Evolutionary conservation across 2,888 invertebrate species (phyloP), one percentile per base, ranked within the genome.

Genomic region (Chalcis sispes): DNA sequence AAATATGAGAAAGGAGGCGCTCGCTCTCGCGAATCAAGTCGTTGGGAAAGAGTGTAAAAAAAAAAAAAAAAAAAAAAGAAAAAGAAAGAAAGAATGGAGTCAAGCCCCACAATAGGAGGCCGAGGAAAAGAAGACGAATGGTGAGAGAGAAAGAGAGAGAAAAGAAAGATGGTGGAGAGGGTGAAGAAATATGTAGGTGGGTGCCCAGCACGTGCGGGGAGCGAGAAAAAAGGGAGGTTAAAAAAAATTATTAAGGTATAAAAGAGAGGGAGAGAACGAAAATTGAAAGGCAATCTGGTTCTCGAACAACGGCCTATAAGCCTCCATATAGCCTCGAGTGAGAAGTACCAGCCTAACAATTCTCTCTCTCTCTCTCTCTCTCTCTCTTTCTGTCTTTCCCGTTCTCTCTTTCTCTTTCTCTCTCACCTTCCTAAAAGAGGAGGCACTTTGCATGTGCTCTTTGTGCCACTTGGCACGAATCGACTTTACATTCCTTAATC

Each of bases 391-490:
- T 23, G 7, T 18, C n/a, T 3, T 13, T 8, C 25, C 8, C 13
- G 25, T 25, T 8, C 27, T 15, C 29, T 27, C 32, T 27, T n/a
- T 20, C 15, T 27, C 56, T n/a, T n/a, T 56, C n/a, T n/a, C n/a
- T n/a, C n/a, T n/a, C n/a, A n/a, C n/a, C n/a, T n/a, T n/a, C 4
- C 2, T 2, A 13, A 15, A 54, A 2, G 42, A 18, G 40, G 18
- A 59, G 52, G 61, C 15, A 75, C 58, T 70, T 64, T 65, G 64
- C 64, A 64, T 62, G n/a, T n/a, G 64, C 59, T 75, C 75, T 69
- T 64, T 70, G 50, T 36, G 64, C 64, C 70, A 64, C 70, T 75
- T 70, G 64, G 75, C 64, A 75, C 69, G 58, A 75, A 64, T 64
- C 56, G 65, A 64, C 64, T 59, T 75, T 58, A 18, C 70, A 64